phyloP scores from a whole-genome alignment of 2,113 vertebrate genomes.

The Gavia stellata region DNA sequence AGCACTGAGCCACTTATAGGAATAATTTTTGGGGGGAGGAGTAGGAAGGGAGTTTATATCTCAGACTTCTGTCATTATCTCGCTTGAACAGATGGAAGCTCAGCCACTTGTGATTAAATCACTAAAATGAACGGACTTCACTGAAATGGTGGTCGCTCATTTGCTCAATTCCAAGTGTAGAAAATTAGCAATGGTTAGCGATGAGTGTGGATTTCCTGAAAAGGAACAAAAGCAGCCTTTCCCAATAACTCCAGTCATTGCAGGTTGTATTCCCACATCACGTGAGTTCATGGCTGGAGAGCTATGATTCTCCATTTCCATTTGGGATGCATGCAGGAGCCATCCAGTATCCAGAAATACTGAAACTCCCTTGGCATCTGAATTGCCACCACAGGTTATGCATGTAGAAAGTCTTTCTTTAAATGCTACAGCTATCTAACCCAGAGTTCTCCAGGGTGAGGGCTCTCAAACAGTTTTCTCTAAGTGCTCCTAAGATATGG shows the following conservation, averaged over 20 bases:
- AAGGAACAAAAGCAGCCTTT: neutral
- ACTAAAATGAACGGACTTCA: neutral
- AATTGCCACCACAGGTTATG: neutral
- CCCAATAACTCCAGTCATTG: neutral
- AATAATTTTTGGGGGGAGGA: neutral
- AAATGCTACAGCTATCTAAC: neutral
- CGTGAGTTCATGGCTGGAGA: neutral
- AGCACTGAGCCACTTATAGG: neutral
- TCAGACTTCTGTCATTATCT: neutral
- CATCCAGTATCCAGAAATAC: neutral
- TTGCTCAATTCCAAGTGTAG: neutral
- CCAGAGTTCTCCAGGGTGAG: neutral
- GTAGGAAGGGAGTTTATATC: neutral
- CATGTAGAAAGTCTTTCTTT: neutral
- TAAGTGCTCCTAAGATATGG: neutral
- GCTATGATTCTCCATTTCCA: neutral
- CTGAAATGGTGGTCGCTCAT: neutral
- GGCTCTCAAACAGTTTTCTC: neutral
- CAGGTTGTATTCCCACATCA: neutral
- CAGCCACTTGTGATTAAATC: slow-evolving; percentile 11
- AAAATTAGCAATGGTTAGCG: neutral
- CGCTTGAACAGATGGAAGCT: slow-evolving; percentile 10
- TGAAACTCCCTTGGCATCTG: neutral
- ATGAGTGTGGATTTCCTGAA: neutral
- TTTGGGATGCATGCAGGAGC: neutral